Conservation (phyloP, 2,888 invertebrate species). For the Tiliacea aurago region DNA sequence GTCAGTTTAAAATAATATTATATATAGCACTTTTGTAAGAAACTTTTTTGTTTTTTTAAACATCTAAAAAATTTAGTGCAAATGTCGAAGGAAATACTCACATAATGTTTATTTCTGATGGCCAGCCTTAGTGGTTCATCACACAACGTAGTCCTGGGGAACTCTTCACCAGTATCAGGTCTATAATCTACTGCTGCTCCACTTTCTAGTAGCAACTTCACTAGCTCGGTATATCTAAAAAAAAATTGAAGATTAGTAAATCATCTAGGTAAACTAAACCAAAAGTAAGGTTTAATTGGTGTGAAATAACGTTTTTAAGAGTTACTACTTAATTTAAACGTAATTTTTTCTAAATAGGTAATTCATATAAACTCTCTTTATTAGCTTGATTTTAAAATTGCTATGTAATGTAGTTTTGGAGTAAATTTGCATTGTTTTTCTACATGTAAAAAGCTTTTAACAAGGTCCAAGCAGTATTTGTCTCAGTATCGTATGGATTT, state of each 20-base stretch:
- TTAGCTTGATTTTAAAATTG: neutral
- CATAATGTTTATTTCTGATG: conserved; percentile 95
- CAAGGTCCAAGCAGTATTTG: neutral
- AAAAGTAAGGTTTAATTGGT: neutral
- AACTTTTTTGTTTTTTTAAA: too few relatives aligned
- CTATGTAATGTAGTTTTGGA: neutral
- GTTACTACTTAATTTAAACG: neutral
- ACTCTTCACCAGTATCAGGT: conserved; percentile 93
- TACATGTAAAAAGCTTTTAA: neutral
- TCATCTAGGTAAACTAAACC: conserved; percentile 12
- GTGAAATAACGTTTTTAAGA: too few relatives aligned
- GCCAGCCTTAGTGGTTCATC: conserved; percentile 97
- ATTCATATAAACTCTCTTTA: neutral
- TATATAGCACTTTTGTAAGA: too few relatives aligned
- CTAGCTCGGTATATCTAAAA: conserved; percentile 92
- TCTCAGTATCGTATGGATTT: neutral
- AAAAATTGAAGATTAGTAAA: conserved; percentile 19
- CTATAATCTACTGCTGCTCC: conserved; percentile 95
- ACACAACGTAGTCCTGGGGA: conserved; percentile 93
- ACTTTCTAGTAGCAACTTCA: conserved; percentile 93
- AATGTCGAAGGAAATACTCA: conserved; percentile 54
- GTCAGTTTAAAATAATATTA: too few relatives aligned
- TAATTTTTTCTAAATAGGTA: too few relatives aligned
- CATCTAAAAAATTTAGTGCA: too few relatives aligned
- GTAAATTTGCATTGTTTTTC: neutral